Conservation (phyloP, 2,888 invertebrate species). For the Abrostola tripartita region DNA sequence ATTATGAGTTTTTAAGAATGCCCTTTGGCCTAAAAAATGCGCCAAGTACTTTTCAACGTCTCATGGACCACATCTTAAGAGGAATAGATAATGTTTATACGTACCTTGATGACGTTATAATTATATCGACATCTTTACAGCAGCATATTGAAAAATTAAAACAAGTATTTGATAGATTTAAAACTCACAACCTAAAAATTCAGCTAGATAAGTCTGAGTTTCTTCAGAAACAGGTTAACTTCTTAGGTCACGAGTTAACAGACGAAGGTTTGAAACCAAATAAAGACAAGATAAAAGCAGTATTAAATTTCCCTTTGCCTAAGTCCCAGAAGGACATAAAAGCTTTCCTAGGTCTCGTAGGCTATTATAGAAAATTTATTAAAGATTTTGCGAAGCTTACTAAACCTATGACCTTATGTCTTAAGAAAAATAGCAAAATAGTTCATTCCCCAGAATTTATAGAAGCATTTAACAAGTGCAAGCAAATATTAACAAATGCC, state of each 20-base stretch:
- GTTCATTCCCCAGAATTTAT: background rate
- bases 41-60: too few species aligned
- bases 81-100: too few species aligned
- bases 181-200: constrained; percentile 49
- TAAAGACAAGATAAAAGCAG: constrained; percentile 51
- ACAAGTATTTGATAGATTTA: constrained; percentile 47
- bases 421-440: constrained; percentile 26
- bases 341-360: constrained; percentile 66
- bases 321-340: constrained; percentile 52
- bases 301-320: constrained; percentile 53
- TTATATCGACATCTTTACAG: constrained; percentile 52
- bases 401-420: constrained; percentile 30
- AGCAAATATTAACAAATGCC: constrained; percentile 50
- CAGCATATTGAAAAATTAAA: constrained; percentile 49
- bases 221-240: constrained; percentile 55
- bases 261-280: constrained; percentile 56
- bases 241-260: constrained; percentile 62
- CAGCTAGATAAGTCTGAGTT: constrained; percentile 53
- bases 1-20: background rate
- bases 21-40: background rate
- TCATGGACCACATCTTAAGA: too few species aligned
- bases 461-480: constrained; percentile 48
- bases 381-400: constrained; percentile 49
- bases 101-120: constrained; percentile 62
- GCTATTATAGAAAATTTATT: constrained; percentile 70